Base-by-base conservation (phyloP, 1,140 invertebrate genomes). In the Lasaia peninsularis region DNA sequence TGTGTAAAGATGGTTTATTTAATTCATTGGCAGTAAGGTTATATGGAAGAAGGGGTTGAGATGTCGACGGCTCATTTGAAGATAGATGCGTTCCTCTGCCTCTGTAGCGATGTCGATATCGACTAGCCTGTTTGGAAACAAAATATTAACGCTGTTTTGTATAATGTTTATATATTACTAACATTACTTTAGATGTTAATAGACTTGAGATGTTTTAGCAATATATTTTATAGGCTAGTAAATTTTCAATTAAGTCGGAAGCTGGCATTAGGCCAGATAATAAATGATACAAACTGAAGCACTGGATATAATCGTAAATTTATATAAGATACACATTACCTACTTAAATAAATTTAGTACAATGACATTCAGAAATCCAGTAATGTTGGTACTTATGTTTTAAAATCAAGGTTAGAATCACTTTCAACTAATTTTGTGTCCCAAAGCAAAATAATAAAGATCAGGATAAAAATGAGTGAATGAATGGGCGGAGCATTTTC, bases 81-180 rank as follows among this genome's bases (percentile, higher is more conserved):
- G 75, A 63, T 59, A 73, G 72, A 62, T 78, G 78, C 52, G 80
- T 75, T 64, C 79, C 75, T 69, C 78, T 77, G 60, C 78, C 78
- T 62, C 76, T 74, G 73, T 73, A 79, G 71, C 82, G 79, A 62
- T 78, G 79, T 53, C 83, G 83, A 71, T 88, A 88, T 75, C 81
- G 80, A 79, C 75, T 78, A 60, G 86, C 89, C 89, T 90, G 86
- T 83, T 82, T 76, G 55, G 72, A 67, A 55, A 67, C 58, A 63
- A 63, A n/a, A 60, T 58, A 32, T 56, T 56, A 44, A 56, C 11
- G 14, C 35, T 28, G 31, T 18, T 48, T 31, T 21, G 44, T 44
- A 48, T 48, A 20, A 20, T n/a, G 5, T 10, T 21, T 5, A n/a
- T 24, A n/a, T 11, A 21, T 20, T 48, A 3, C 44, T 10, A 20